These are phyloP conservation scores for Harpagoxenus sublaevis DNA, from an alignment of 2,888 invertebrate genomes.

Conservation along the genomic window DNA sequence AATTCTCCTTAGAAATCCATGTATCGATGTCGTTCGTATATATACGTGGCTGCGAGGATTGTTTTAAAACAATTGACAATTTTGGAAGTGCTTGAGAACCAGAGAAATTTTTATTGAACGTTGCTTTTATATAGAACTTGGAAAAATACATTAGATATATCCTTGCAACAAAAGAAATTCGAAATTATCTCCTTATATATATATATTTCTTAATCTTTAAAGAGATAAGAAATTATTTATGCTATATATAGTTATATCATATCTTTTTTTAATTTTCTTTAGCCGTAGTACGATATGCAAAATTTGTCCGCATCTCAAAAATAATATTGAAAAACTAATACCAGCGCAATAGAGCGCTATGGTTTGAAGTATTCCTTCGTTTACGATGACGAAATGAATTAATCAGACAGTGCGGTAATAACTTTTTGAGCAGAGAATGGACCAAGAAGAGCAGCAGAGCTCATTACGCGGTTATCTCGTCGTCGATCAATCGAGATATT, in stretches of 20 bases:
- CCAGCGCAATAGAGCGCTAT: background rate
- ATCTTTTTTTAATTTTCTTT: background rate
- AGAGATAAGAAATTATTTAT: background rate
- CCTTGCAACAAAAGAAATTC: background rate
- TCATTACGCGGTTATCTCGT: constrained; percentile 84
- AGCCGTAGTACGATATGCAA: background rate
- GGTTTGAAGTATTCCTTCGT: constrained; percentile 12
- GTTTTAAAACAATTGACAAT: constrained; percentile 16
- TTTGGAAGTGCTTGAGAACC: background rate
- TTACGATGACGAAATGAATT: constrained; percentile 44
- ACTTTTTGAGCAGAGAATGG: constrained; percentile 49
- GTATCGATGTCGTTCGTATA: constrained; percentile 49
- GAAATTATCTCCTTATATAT: background rate
- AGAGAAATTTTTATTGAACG: background rate
- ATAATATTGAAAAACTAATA: constrained; percentile 17
- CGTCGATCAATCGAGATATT: constrained; percentile 81
- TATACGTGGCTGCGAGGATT: background rate
- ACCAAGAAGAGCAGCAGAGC: constrained; percentile 65
- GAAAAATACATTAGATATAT: background rate
- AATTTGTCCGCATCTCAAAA: constrained; percentile 5
- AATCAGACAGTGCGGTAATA: constrained; percentile 49
- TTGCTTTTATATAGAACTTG: background rate
- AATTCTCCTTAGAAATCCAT: constrained; percentile 73
- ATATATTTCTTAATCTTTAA: constrained; percentile 1
- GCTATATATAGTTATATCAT: background rate